Evolutionary conservation across 2,797 vertebrate species (phyloP), one percentile per base, ranked within the genome.

Genomic region (Danionella dracula): DNA sequence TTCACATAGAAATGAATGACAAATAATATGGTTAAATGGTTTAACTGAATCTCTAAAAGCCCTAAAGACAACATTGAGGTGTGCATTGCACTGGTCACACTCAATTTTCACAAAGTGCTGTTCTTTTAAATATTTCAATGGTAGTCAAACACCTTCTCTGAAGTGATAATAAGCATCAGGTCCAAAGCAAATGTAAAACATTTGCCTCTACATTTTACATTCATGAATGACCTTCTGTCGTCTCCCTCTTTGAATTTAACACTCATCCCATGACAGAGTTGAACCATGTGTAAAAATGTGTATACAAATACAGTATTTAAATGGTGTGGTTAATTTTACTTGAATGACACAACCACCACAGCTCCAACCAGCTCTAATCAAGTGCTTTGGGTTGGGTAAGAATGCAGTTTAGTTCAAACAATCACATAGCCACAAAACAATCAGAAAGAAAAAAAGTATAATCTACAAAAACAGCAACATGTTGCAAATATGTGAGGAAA

Each of bases 401-500:
- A 44, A 55, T 34, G 46, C 56, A 51, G 44, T 66, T 66, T 53
- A 51, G 49, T 37, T 51, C 40, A 56, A 69, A 70, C 68, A 15
- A 41, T 32, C 68, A 42, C 61, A 40, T 42, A 57, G 70, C 48
- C 62, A 61, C 68, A 75, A 37, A 70, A 51, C 61, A 79, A 73
- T 75, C 66, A 70, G 12, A 72, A 48, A 34, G 35, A 48, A 44
- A 21, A 35, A 54, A 44, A 74, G 66, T 60, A 61, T 62, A n/a
- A n/a, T n/a, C n/a, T 55, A 73, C 70, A 67, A 66, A 58, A 42
- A 67, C 20, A 35, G 38, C 31, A 61, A 37, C 29, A 57, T 65
- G 44, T 44, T 4, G 21, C 44, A 35, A 54, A 45, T 4, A 3
- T 8, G 10, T 9, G 13, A 31, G 41, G 58, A 34, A 64, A 8